Conservation (phyloP, 2,797 vertebrate genomes). For the Gobio occitaniae region DNA sequence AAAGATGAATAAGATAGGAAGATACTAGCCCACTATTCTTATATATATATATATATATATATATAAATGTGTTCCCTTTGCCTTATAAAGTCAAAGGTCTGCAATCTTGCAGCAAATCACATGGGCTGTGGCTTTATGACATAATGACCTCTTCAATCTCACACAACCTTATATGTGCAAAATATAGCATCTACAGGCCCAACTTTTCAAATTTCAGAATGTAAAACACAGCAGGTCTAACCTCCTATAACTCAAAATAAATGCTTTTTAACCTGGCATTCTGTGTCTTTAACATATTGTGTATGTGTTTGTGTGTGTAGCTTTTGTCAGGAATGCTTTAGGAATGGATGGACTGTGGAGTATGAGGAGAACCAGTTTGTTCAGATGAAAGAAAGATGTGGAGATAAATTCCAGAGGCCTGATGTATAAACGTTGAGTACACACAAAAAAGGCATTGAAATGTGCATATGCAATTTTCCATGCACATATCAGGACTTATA, state of each 20-base stretch:
- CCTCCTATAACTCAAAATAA: not conserved
- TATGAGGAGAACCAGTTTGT: conserved; percentile 73
- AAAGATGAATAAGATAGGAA: not conserved
- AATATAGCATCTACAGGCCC: not conserved
- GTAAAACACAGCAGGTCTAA: not conserved
- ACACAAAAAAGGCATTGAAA: not conserved
- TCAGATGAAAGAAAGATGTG: conserved; percentile 66
- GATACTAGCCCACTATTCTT: not conserved
- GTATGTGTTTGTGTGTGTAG: conserved; percentile 29
- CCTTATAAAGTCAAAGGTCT: not conserved
- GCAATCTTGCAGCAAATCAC: no score
- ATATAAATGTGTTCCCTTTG: not conserved
- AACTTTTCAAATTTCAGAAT: not conserved
- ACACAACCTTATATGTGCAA: not conserved
- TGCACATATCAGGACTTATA: not conserved
- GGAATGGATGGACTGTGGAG: conserved; percentile 57
- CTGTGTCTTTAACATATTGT: not conserved
- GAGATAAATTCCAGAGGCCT: conserved; percentile 15
- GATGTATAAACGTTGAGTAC: not conserved
- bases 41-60: not conserved
- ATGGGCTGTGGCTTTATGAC: not conserved
- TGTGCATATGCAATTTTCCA: not conserved
- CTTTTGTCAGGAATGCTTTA: conserved; percentile 70
- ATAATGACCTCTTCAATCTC: not conserved
- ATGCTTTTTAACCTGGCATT: not conserved